Evolutionary conservation across 2,113 vertebrate species (phyloP).

Genomic region (Rhabdomys dilectus): DNA sequence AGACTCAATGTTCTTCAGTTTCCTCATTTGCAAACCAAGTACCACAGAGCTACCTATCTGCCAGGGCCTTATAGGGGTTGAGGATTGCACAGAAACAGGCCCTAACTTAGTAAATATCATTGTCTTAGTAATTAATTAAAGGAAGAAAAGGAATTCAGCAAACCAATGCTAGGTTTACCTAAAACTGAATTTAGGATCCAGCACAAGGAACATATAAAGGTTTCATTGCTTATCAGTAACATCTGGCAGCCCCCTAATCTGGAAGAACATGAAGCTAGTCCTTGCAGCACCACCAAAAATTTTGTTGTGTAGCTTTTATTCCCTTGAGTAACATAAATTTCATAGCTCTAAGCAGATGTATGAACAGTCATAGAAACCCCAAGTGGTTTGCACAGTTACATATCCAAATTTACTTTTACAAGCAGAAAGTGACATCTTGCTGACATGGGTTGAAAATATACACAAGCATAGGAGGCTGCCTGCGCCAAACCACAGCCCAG

Average conservation of each 20-base stretch:
- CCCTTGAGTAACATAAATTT: not conserved
- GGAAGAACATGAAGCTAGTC: not conserved
- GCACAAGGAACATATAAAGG: not conserved
- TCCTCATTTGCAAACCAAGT: not conserved
- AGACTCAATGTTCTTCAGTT: not conserved
- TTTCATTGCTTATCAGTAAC: not conserved
- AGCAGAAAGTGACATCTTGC: not conserved
- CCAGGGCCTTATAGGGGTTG: not conserved
- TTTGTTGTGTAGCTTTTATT: slow-evolving; percentile 21
- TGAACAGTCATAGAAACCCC: slow-evolving; percentile 27
- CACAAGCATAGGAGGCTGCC: not conserved
- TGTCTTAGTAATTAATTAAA: not conserved
- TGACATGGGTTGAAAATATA: slow-evolving; percentile 30
- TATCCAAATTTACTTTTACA: slow-evolving; percentile 54
- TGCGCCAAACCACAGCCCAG: slow-evolving; percentile 28
- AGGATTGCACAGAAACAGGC: not conserved
- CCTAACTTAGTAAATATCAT: not conserved
- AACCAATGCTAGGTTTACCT: not conserved
- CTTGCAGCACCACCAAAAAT: not conserved
- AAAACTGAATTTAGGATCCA: not conserved
- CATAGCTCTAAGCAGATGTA: not conserved
- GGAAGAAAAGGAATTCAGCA: not conserved
- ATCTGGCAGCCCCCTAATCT: not conserved
- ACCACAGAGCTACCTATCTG: not conserved
- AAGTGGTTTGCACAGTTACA: not conserved